A percentile compares a stretch with the other conserved stretches of the same genome.
These are phyloP conservation scores for Junonia oenone DNA, from an alignment of 2,888 invertebrate genomes.

Conservation along the genomic window DNA sequence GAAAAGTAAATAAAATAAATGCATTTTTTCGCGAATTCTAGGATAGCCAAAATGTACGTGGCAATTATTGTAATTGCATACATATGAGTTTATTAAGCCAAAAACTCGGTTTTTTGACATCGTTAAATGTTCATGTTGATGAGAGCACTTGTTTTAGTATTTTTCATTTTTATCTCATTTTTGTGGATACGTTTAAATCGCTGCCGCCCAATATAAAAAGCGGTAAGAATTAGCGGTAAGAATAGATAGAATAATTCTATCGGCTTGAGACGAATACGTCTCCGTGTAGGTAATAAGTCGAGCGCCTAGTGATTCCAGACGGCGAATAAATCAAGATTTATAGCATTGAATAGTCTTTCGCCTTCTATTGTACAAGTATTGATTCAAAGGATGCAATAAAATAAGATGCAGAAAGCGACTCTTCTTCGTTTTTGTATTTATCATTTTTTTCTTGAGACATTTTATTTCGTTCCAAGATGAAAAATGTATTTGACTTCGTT, in stretches of 20 bases:
- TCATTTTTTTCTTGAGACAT: not conserved
- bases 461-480: not conserved
- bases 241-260: conserved; percentile 21
- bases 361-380: conserved; percentile 23
- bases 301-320: conserved; percentile 24
- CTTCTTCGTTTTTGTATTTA: not conserved
- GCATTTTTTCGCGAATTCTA: too few relatives aligned
- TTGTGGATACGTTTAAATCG: too few relatives aligned
- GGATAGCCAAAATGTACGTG: too few relatives aligned
- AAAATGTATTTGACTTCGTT: not conserved
- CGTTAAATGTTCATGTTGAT: too few relatives aligned
- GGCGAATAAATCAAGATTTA: conserved; percentile 27
- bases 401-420: conserved; percentile 9
- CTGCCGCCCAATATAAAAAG: not conserved
- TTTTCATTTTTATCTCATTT: too few relatives aligned
- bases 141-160: too few relatives aligned
- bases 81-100: too few relatives aligned
- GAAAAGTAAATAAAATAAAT: too few relatives aligned
- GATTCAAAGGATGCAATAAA: conserved; percentile 21
- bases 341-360: conserved; percentile 21
- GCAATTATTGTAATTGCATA: too few relatives aligned
- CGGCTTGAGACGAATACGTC: conserved; percentile 18
- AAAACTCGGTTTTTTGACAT: too few relatives aligned
- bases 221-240: conserved; percentile 1
- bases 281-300: conserved; percentile 25